Conservation (phyloP, 2,888 invertebrate genomes). For the Cepaea hortensis region DNA sequence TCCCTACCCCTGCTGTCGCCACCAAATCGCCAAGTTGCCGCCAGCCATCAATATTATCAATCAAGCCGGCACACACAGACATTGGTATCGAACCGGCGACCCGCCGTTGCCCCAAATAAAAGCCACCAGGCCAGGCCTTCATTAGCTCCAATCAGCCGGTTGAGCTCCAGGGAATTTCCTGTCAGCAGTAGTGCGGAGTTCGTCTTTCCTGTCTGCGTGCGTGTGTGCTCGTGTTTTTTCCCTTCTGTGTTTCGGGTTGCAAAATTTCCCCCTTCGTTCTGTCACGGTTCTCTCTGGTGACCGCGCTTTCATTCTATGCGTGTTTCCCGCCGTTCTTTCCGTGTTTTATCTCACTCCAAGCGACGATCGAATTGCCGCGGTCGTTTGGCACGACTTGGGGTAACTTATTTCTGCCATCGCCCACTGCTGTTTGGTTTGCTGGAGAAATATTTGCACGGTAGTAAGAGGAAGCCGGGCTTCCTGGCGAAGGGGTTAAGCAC, state of each 20-base stretch:
- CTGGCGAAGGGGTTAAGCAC: too few species aligned
- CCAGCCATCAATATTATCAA: conserved; percentile 24
- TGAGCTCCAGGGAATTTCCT: conserved; percentile 38
- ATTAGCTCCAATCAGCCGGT: conserved; percentile 44
- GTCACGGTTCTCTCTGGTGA: background rate
- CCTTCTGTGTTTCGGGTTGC: background rate
- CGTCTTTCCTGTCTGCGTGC: background rate
- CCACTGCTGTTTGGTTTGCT: too few species aligned
- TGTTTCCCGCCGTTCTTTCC: conserved; percentile 1
- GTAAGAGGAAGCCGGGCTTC: too few species aligned
- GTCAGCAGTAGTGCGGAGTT: conserved; percentile 23
- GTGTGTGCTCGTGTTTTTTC: background rate
- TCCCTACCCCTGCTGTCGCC: background rate
- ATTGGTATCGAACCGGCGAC: conserved; percentile 27
- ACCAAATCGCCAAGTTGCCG: conserved; percentile 26
- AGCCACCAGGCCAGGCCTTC: conserved; percentile 35
- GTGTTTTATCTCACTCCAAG: background rate
- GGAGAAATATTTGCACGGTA: too few species aligned
- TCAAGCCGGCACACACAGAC: background rate
- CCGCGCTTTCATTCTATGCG: background rate
- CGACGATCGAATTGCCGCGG: conserved; percentile 1
- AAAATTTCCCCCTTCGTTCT: background rate
- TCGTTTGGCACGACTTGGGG: too few species aligned
- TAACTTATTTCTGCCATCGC: too few species aligned
- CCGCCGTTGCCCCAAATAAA: conserved; percentile 24